Conservation (phyloP, 2,888 invertebrate genomes). For the Spilosoma lubricipeda region DNA sequence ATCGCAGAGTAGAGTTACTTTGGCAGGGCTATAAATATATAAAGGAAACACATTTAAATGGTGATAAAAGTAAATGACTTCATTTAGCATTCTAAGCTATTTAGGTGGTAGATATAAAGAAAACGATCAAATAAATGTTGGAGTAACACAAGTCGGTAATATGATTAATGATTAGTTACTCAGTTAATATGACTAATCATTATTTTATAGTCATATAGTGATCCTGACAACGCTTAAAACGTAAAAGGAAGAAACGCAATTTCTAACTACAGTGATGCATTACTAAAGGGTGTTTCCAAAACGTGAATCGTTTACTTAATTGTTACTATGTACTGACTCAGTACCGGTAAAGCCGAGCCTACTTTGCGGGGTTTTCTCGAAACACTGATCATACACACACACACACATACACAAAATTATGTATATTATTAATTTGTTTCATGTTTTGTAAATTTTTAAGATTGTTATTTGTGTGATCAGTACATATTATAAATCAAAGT, state of each 20-base stretch:
- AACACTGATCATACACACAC: slow-evolving; percentile 9
- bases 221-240: background rate
- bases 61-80: background rate
- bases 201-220: slow-evolving; percentile 1
- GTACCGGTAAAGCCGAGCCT: slow-evolving; percentile 27
- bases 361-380: background rate
- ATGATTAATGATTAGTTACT: background rate
- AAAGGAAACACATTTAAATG: background rate
- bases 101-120: background rate
- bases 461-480: too few relatives aligned
- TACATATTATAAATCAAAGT: too few relatives aligned
- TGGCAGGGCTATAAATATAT: too few relatives aligned
- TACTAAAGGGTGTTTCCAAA: slow-evolving; percentile 58
- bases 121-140: background rate
- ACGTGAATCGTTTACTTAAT: slow-evolving; percentile 61
- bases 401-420: background rate
- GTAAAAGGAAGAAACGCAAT: slow-evolving; percentile 9
- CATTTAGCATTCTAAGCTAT: background rate
- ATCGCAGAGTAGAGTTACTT: too few relatives aligned
- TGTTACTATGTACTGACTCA: slow-evolving; percentile 58
- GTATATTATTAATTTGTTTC: too few relatives aligned
- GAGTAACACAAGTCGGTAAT: background rate
- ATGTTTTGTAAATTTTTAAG: too few relatives aligned
- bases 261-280: slow-evolving; percentile 18
- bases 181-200: background rate